Evolutionary conservation across 2,113 vertebrate genomes (phyloP), one percentile per base, ranked within the genome.

Genomic region (Crotalus helleri): DNA sequence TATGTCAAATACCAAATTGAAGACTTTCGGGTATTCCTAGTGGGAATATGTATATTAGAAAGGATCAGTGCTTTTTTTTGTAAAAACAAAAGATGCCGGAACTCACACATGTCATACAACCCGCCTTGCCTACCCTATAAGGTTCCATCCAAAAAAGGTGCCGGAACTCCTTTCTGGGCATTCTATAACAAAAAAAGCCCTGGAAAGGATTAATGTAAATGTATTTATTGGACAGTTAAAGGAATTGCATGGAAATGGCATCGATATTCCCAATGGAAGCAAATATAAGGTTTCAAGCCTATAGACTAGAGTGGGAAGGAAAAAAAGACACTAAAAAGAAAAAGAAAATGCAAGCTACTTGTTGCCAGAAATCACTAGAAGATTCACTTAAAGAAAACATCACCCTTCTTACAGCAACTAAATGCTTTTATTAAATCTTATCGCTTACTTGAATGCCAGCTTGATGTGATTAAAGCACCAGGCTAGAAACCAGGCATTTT

Each of bases 41-140:
- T 0, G 0, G 2, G 0, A 58, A 86, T 33, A 81, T 6, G 0
- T 53, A 19, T 29, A 21, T 15, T 15, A 21, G 61, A 33, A 24
- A 2, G 24, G 17, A 39, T 44, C 44, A 44, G 44, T 44, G 44
- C 44, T 44, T 44, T 44, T 44, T 44, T 44, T 44, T 44, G 44
- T 44, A 3, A 44, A 44, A 44, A 44, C 44, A 44, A 44, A 44
- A 44, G 44, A 44, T 44, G 44, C 44, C 44, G 44, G 44, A 44
- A 44, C 44, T 44, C 44, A 44, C 44, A 44, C 44, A 44, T 44
- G 44, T 44, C 44, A 44, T 44, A 44, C 44, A 44, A 44, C 44
- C 44, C 3, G 44, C 44, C 3, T 44, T 44, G 44, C 44, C 44
- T 44, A 44, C 44, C 3, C 44, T 44, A 44, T 3, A 44, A 44